Conservation (phyloP, 2,113 vertebrate genomes). For the Leptocoma aspasia region DNA sequence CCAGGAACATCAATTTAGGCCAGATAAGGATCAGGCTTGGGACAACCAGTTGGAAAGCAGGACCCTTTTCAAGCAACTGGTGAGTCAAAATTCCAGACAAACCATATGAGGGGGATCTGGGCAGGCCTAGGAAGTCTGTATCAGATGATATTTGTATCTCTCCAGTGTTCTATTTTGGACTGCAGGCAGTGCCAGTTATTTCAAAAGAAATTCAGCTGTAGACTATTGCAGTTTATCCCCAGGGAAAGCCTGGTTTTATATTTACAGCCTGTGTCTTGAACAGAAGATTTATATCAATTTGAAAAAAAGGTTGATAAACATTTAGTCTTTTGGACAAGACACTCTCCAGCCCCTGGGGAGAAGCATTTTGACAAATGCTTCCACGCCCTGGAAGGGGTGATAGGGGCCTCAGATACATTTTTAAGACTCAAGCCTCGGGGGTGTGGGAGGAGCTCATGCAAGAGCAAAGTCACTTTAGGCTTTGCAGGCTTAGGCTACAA, state of each 20-base stretch:
- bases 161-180: slow-evolving; percentile 16
- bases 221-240: neutral
- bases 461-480: neutral
- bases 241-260: slow-evolving; percentile 5
- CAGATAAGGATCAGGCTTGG: neutral
- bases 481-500: neutral
- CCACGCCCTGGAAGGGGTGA: neutral
- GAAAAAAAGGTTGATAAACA: slow-evolving; percentile 1
- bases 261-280: slow-evolving; percentile 7
- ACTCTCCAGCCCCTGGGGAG: neutral
- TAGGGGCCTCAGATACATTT: neutral
- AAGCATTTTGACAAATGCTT: neutral
- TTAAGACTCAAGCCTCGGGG: neutral
- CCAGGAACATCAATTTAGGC: neutral
- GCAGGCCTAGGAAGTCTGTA: neutral
- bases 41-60: neutral
- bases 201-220: slow-evolving; percentile 7
- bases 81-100: neutral
- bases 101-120: neutral
- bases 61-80: neutral
- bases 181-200: slow-evolving; percentile 18
- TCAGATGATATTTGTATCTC: neutral
- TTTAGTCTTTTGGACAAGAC: slow-evolving; percentile 13
- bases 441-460: neutral
- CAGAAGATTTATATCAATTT: slow-evolving; percentile 33